Evolutionary conservation across 2,888 invertebrate species (phyloP).

Genomic region (Drosophila heteroneura): DNA sequence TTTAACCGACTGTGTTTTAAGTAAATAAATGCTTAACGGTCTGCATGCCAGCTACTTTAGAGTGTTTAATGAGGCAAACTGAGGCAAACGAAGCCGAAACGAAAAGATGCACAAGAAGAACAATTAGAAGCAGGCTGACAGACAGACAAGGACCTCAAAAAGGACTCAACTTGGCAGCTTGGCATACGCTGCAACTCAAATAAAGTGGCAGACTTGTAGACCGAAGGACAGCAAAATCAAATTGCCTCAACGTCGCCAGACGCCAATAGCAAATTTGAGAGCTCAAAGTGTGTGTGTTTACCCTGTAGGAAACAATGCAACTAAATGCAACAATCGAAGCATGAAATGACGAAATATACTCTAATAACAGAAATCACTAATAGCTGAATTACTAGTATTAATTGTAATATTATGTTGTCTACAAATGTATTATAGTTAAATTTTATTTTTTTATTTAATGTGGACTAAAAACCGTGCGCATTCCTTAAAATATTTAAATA

Average conservation of each 20-base stretch:
- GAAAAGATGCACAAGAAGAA: constrained; percentile 44
- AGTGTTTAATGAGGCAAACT: constrained; percentile 53
- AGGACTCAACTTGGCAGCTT: constrained; percentile 38
- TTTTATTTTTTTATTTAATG: too few relatives aligned
- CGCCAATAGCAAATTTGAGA: constrained; percentile 56
- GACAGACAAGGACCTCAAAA: constrained; percentile 43
- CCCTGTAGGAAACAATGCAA: constrained; percentile 14
- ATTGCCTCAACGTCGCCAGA: constrained; percentile 55
- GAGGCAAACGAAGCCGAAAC: constrained; percentile 13
- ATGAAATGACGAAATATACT: not conserved
- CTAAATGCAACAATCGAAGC: not conserved
- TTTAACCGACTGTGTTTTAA: constrained; percentile 30
- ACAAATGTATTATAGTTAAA: too few relatives aligned
- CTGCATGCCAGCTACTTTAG: constrained; percentile 50
- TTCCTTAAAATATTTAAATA: not conserved
- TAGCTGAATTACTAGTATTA: not conserved
- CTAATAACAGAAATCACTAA: not conserved
- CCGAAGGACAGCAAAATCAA: constrained; percentile 38
- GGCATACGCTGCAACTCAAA: constrained; percentile 50
- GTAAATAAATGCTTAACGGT: constrained; percentile 58
- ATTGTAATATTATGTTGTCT: not conserved
- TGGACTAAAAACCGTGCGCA: too few relatives aligned
- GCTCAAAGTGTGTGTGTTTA: constrained; percentile 3
- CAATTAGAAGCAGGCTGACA: constrained; percentile 54
- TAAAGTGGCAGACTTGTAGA: constrained; percentile 26